Evolutionary conservation across 2,797 vertebrate genomes (phyloP).

Genomic region (Cercopithecus neglectus): DNA sequence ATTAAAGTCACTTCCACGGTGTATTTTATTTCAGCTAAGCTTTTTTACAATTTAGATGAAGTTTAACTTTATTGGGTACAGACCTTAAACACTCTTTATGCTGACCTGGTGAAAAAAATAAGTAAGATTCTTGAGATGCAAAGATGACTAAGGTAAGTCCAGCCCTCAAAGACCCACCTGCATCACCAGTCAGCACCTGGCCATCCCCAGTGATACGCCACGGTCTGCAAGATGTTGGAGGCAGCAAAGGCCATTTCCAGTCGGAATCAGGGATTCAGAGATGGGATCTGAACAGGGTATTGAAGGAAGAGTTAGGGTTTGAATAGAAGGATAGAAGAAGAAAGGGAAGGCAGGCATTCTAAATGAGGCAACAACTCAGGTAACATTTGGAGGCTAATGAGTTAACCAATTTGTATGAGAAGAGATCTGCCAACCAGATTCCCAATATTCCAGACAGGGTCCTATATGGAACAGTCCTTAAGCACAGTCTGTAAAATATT

Average conservation of each 20-base stretch:
- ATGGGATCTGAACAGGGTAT: background rate
- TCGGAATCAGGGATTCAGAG: background rate
- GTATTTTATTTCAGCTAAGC: background rate
- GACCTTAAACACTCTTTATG: background rate
- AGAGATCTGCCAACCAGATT: background rate
- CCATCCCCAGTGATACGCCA: background rate
- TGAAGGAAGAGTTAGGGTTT: background rate
- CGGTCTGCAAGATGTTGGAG: background rate
- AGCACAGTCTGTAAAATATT: background rate
- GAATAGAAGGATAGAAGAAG: background rate
- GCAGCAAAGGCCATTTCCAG: background rate
- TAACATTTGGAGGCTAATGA: background rate
- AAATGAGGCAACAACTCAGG: background rate
- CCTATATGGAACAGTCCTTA: background rate
- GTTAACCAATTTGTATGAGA: background rate
- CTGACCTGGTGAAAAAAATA: background rate
- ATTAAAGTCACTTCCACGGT: background rate
- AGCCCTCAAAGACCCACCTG: background rate
- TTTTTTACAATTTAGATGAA: background rate
- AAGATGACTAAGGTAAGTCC: background rate
- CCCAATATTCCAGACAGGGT: background rate
- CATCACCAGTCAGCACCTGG: background rate
- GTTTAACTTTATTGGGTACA: background rate
- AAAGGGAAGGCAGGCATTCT: background rate
- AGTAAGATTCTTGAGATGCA: background rate